Base-by-base conservation (phyloP, 2,888 invertebrate genomes). In the Andricus quercusramuli region DNA sequence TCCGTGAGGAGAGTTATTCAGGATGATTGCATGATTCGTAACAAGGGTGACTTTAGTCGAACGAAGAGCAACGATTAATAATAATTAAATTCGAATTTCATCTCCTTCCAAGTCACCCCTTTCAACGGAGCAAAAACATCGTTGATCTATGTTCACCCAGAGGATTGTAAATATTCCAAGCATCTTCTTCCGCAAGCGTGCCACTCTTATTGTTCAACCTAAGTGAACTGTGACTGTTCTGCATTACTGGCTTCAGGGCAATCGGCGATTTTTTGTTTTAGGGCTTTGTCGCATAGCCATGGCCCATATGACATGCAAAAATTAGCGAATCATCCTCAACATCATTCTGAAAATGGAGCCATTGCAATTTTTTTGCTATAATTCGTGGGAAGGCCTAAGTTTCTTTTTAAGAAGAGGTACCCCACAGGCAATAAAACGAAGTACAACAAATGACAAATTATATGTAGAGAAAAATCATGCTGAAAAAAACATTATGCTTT, bases 91-190 rank as follows among this genome's bases (percentile, higher is more conserved):
- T 87, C 89, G 86, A 89, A 89, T 89, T 89, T 86, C 83, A 80
- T 66, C 78, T 86, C 84, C 78, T 77, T 32, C 65, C 41, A 81
- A 68, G 79, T 80, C 86, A 89, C 91, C 91, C 91, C 90, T 90
- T 82, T 87, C 89, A 89, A 82, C 87, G 83, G 85, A 89, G 89
- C 91, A 91, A 91, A 90, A 91, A 91, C 90, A 91, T 90, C 87
- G 90, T 84, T 91, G 91, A 91, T 91, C 88, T 91, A 91, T 88
- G 88, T 83, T 85, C 85, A 77, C 80, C 84, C 80, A 84, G 85
- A 87, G 86, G 88, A 90, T 89, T 89, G 90, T 88, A 88, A 89
- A 89, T 88, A 88, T 89, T 88, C 86, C 86, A 86, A 80, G 81
- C 84, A 82, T 83, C 83, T 83, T 85, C 83, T 82, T 77, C 74